phyloP scores from a whole-genome alignment of 2,797 vertebrate species.

The Danio jaintianensis region DNA sequence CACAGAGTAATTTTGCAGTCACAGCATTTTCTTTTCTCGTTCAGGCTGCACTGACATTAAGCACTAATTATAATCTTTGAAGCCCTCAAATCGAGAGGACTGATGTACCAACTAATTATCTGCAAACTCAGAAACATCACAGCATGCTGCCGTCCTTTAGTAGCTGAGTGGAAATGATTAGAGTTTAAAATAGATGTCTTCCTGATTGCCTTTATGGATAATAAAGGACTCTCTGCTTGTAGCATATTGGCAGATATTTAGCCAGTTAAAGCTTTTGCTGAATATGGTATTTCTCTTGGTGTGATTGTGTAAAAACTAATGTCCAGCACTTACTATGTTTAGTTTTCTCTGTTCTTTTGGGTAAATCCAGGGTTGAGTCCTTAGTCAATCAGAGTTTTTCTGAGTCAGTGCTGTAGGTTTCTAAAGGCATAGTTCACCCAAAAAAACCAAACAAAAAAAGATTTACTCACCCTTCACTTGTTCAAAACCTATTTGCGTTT shows the following conservation, averaged over 20 bases:
- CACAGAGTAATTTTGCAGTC: not conserved
- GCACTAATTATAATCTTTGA: not conserved
- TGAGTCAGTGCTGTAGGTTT: not conserved
- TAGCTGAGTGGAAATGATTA: not conserved
- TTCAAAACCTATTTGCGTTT: too few species aligned
- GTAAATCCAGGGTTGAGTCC: not conserved
- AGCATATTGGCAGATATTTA: not conserved
- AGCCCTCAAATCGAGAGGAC: not conserved
- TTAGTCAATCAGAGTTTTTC: not conserved
- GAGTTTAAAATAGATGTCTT: not conserved
- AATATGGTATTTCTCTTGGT: not conserved
- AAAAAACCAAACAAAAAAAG: too few species aligned
- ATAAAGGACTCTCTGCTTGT: not conserved
- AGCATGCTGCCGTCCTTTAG: not conserved
- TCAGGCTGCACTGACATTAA: slow-evolving; percentile 4
- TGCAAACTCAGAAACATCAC: not conserved
- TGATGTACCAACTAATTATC: slow-evolving; percentile 2
- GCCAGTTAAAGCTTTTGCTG: not conserved
- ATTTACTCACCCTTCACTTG: too few species aligned
- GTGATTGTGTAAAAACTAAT: not conserved
- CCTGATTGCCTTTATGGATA: not conserved
- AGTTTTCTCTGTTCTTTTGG: not conserved
- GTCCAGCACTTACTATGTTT: not conserved
- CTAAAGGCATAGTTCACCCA: too few species aligned
- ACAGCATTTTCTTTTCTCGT: not conserved